Percentiles rank a stretch among this genome's conserved stretches.
Evolutionary conservation across 2,888 invertebrate species (phyloP).

Genomic region (Pandemis corylana): DNA sequence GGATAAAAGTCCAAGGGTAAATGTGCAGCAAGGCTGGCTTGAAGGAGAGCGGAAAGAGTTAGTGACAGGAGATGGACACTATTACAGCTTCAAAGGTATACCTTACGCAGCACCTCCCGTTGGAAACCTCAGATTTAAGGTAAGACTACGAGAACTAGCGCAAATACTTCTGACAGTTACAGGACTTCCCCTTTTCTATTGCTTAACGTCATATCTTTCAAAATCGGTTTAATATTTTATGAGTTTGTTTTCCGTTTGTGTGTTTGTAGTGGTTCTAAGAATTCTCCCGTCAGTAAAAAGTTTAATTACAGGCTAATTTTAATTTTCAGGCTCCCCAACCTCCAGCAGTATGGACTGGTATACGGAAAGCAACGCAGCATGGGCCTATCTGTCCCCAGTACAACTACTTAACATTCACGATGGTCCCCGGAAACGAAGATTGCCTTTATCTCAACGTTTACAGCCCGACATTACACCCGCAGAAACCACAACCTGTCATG

Average conservation of each 20-base stretch:
- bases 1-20: not conserved
- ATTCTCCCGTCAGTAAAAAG: no score
- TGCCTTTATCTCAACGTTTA: constrained; percentile 67
- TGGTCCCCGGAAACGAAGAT: constrained; percentile 53
- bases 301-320: no score
- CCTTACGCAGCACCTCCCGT: constrained; percentile 78
- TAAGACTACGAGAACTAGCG: constrained; percentile 44
- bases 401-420: constrained; percentile 21
- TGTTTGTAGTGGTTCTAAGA: no score
- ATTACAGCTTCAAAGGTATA: constrained; percentile 66
- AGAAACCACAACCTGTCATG: constrained; percentile 58
- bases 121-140: constrained; percentile 75
- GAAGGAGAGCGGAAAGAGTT: constrained; percentile 49
- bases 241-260: no score
- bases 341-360: constrained; percentile 40
- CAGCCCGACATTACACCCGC: constrained; percentile 50
- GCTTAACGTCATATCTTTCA: not conserved
- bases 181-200: not conserved
- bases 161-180: not conserved
- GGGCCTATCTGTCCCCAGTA: constrained; percentile 39
- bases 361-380: constrained; percentile 40
- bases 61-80: constrained; percentile 49
- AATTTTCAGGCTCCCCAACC: constrained; percentile 41
- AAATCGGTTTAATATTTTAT: not conserved
- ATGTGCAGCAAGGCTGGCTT: constrained; percentile 53